Percentiles rank a stretch among this genome's conserved stretches.
Conservation (phyloP, 2,888 invertebrate species). For the Ophion obscuratus region DNA sequence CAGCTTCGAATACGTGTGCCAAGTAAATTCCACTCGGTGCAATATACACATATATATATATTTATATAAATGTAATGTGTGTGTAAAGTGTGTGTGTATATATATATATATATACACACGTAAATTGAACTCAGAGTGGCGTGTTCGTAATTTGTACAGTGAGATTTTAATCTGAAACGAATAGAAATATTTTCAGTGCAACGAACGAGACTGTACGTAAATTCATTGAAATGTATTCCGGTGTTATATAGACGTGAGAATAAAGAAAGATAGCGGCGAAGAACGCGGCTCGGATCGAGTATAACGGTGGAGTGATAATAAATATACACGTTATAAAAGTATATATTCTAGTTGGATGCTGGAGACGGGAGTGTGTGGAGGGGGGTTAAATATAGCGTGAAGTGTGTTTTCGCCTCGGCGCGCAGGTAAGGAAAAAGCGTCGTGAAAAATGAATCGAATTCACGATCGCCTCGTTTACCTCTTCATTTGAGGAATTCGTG, state of each 20-base stretch:
- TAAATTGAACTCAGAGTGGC: slow-evolving; percentile 50
- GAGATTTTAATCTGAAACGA: slow-evolving; percentile 61
- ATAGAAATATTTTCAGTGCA: slow-evolving; percentile 60
- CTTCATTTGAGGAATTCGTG: slow-evolving; percentile 13
- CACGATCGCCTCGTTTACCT: slow-evolving; percentile 21
- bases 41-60: not conserved
- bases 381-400: not conserved
- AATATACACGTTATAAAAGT: slow-evolving; percentile 31
- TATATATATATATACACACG: slow-evolving; percentile 16
- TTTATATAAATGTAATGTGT: not conserved
- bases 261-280: slow-evolving; percentile 37
- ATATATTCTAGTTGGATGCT: slow-evolving; percentile 8
- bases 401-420: not conserved
- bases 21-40: not conserved
- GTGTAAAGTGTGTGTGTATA: too few species aligned
- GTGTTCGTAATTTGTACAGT: slow-evolving; percentile 63
- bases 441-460: not conserved
- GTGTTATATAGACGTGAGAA: slow-evolving; percentile 46
- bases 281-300: slow-evolving; percentile 32
- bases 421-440: not conserved
- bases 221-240: slow-evolving; percentile 56
- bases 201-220: slow-evolving; percentile 51
- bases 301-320: slow-evolving; percentile 47
- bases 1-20: slow-evolving; percentile 13
- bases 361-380: not conserved